phyloP scores from a whole-genome alignment of 2,888 invertebrate genomes.

The Tolmerus cingulatus region DNA sequence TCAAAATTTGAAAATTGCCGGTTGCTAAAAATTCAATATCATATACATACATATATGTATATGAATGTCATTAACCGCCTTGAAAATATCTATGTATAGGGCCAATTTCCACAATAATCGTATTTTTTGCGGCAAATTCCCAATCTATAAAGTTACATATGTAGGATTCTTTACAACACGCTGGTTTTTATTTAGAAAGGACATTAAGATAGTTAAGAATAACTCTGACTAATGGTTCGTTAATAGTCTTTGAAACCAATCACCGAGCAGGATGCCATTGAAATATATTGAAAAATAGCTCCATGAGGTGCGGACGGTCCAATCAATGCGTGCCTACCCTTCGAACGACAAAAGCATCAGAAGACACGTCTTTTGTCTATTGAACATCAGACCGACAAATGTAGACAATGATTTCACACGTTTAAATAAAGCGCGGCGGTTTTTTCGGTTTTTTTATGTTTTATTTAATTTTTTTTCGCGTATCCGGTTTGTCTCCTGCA shows the following conservation, averaged over 20 bases:
- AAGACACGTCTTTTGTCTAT: not conserved
- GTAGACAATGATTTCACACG: conserved; percentile 39
- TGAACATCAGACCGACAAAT: not conserved
- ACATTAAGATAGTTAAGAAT: not conserved
- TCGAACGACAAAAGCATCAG: not conserved
- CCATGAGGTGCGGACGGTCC: not conserved
- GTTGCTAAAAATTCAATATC: too few species aligned
- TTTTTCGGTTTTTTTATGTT: not conserved
- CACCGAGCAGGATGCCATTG: not conserved
- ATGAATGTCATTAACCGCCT: too few species aligned
- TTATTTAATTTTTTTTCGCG: not conserved
- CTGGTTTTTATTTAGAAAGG: not conserved
- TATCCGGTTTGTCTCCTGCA: conserved; percentile 25
- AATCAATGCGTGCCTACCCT: not conserved
- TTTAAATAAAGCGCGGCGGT: conserved; percentile 3
- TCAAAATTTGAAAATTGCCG: too few species aligned
- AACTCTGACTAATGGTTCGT: not conserved
- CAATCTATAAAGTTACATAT: not conserved
- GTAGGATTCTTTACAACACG: not conserved
- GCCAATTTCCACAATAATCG: not conserved
- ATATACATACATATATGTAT: too few species aligned
- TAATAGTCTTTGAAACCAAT: not conserved
- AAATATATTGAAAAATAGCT: not conserved
- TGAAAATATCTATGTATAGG: not conserved
- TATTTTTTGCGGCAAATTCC: not conserved